phyloP scores from a whole-genome alignment of 2,113 vertebrate genomes.

The Chamaetylas fuelleborni region DNA sequence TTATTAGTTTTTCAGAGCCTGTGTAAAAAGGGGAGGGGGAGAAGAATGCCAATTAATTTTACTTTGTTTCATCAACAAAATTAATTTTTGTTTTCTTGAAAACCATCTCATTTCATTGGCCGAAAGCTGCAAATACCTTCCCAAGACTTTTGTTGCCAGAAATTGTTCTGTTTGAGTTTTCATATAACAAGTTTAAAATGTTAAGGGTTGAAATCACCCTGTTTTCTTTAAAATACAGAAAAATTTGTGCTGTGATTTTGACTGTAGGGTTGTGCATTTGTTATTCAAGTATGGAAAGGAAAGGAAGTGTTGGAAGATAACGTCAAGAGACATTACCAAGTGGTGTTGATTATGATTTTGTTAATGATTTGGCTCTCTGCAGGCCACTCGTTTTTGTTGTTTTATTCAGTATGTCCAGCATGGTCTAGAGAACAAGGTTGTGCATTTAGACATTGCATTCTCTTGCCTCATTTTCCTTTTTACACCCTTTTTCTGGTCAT shows the following conservation, averaged over 20 bases:
- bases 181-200: background rate
- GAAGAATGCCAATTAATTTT: background rate
- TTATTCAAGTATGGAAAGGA: background rate
- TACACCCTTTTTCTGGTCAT: background rate
- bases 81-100: background rate
- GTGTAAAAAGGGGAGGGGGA: background rate
- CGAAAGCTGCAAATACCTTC: background rate
- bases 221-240: background rate
- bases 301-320: background rate
- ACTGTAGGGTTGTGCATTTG: background rate
- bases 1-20: background rate
- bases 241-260: background rate
- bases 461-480: background rate
- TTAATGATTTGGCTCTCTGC: background rate
- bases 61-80: background rate
- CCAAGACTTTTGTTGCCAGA: background rate
- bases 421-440: background rate
- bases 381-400: background rate
- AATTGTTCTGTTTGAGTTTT: background rate
- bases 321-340: background rate
- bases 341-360: background rate
- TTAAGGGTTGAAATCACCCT: background rate
- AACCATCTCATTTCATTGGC: background rate
- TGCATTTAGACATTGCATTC: rapidly evolving
- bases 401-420: background rate